phyloP scores from a whole-genome alignment of 1,140 invertebrate genomes.

The Bombus affinis region DNA sequence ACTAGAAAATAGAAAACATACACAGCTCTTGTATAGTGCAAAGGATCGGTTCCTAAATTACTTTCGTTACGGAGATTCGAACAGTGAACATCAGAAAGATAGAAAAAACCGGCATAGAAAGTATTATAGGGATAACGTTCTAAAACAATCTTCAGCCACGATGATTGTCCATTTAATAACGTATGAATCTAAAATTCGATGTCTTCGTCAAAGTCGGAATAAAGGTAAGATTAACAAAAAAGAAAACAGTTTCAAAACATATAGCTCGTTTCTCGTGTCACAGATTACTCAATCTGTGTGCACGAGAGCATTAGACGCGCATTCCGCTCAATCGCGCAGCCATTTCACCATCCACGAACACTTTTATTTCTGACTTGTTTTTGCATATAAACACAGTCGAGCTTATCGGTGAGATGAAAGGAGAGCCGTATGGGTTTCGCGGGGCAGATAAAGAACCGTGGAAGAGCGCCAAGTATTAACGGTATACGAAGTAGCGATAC shows the following conservation, averaged over 20 bases:
- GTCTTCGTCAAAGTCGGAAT: background rate
- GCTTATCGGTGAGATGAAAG: slow-evolving; percentile 63
- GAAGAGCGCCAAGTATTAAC: background rate
- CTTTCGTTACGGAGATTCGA: no score
- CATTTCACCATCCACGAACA: background rate
- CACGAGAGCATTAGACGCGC: background rate
- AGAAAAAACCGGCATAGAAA: no score
- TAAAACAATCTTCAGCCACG: no score
- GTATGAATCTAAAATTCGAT: background rate
- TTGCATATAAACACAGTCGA: slow-evolving; percentile 17
- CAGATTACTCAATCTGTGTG: background rate
- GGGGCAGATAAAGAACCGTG: slow-evolving; percentile 21
- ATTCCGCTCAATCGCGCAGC: background rate
- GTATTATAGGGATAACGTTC: no score
- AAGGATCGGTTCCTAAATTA: no score
- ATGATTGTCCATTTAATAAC: background rate
- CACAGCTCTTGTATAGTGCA: no score
- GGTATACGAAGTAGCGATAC: slow-evolving; percentile 30
- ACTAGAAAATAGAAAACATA: background rate
- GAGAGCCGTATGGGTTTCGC: slow-evolving; percentile 40
- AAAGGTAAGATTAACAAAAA: background rate
- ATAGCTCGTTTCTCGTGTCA: background rate
- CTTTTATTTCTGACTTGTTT: slow-evolving; percentile 52
- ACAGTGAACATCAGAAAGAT: no score
- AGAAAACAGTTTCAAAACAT: background rate